phyloP scores from a whole-genome alignment of 2,113 vertebrate species.

The human region DNA sequence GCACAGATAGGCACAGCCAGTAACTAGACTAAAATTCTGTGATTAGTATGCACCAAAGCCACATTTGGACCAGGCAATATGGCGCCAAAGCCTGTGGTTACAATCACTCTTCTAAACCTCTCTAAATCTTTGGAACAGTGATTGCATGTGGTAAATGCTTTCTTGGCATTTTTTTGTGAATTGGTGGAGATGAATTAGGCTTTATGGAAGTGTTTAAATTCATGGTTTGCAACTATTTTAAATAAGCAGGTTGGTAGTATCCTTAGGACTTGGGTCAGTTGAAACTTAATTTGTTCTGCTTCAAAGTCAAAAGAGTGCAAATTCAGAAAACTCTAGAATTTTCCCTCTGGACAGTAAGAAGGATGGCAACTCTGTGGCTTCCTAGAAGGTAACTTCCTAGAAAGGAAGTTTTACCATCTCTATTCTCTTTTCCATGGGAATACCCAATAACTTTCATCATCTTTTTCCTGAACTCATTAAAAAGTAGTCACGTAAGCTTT shows the following conservation, averaged over 20 bases:
- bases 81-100: not conserved
- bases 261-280: not conserved
- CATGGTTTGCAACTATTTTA: not conserved
- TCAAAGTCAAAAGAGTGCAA: not conserved
- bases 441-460: not conserved
- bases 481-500: not conserved
- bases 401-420: not conserved
- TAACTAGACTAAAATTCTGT: not conserved
- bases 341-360: not conserved
- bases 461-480: not conserved
- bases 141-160: not conserved
- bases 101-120: not conserved
- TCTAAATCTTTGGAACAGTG: not conserved
- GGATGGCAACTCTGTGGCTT: not conserved
- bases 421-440: not conserved
- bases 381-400: not conserved
- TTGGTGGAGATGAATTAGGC: not conserved
- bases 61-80: not conserved
- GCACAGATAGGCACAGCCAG: not conserved
- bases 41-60: not conserved
- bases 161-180: not conserved
- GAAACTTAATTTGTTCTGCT: not conserved
- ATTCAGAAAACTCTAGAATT: not conserved
- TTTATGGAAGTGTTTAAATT: not conserved
- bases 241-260: not conserved